Base-by-base conservation (phyloP, 2,113 vertebrate species). In the Camelus dromedarius region DNA sequence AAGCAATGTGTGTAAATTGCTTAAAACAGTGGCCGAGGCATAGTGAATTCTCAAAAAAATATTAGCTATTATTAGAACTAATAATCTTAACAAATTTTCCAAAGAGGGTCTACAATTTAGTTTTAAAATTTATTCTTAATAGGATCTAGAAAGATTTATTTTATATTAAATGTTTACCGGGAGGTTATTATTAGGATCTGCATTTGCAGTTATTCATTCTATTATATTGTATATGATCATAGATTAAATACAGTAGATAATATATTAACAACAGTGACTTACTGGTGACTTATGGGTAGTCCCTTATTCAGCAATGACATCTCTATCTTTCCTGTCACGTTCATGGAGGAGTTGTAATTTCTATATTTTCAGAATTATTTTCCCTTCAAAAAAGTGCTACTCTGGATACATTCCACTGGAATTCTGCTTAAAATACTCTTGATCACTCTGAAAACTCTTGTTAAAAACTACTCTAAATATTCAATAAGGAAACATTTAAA, bases 381-480 rank as follows among this genome's bases (percentile, higher is more conserved):
- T 90, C 80, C 54, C 35, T 73, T 79, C 11, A 62, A 83, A 89
- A 85, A 10, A 26, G 15, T 91, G 56, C 13, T 73, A 24, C 64
- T 81, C 28, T 82, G 28, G 35, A 67, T 46, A 32, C 1, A 56
- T 48, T 90, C 35, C 30, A 22, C 18, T 38, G 38, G n/a, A 87
- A 50, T 22, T 28, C 30, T 77, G 76, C 84, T 87, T 32, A 11
- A 69, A 84, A 50, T 35, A 19, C 69, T 91, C 5, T 91, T 50
- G 30, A 91, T 38, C 32, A 91, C 38, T 42, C 28, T 69, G 24
- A 32, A 70, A 42, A 50, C 8, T 8, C 18, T 62, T 58, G 85
- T 82, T 70, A 91, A 84, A 95, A 94, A 90, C 19, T 66, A 32
- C 32, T 94, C 22, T 72, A 88, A 85, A 48, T 82, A 83, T 83